Evolutionary conservation across 2,797 vertebrate genomes (phyloP).

Genomic region (Staurois parvus): DNA sequence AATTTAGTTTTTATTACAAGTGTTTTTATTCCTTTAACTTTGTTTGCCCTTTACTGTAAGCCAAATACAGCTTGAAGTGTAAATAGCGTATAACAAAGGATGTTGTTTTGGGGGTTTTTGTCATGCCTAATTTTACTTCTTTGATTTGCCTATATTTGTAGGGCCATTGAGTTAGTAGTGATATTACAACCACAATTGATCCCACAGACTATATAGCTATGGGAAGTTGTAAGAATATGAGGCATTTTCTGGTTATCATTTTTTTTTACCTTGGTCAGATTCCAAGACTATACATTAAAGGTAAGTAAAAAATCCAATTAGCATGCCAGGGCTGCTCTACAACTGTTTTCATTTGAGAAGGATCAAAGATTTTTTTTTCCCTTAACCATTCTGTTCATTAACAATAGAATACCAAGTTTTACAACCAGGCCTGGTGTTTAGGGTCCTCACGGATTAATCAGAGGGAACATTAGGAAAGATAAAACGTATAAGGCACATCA

Average conservation of each 20-base stretch:
- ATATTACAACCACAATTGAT: slow-evolving; percentile 18
- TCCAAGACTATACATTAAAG: slow-evolving; percentile 80
- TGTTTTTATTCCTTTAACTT: no score
- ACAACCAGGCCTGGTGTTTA: slow-evolving; percentile 68
- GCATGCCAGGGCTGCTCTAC: slow-evolving; percentile 71
- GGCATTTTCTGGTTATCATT: slow-evolving; percentile 77
- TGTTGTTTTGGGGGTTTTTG: slow-evolving; percentile 35
- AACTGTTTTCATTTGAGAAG: slow-evolving; percentile 76
- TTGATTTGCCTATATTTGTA: slow-evolving; percentile 10
- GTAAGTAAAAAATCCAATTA: slow-evolving; percentile 77
- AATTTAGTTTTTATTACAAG: no score
- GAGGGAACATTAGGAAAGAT: slow-evolving; percentile 44
- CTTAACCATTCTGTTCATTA: slow-evolving; percentile 74
- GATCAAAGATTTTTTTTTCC: slow-evolving; percentile 80
- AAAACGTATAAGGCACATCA: slow-evolving; percentile 48
- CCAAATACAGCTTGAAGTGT: slow-evolving; percentile 5
- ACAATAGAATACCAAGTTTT: slow-evolving; percentile 65
- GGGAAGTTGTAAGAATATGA: slow-evolving; percentile 42
- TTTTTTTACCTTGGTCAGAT: slow-evolving; percentile 75
- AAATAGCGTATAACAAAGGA: slow-evolving; percentile 35
- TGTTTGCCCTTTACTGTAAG: no score
- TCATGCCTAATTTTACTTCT: slow-evolving; percentile 19
- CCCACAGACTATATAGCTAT: slow-evolving; percentile 24
- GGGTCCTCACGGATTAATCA: slow-evolving; percentile 50
- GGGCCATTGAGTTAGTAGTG: background rate